Conservation (phyloP, 2,888 invertebrate genomes). For the Ochropleura plecta region DNA sequence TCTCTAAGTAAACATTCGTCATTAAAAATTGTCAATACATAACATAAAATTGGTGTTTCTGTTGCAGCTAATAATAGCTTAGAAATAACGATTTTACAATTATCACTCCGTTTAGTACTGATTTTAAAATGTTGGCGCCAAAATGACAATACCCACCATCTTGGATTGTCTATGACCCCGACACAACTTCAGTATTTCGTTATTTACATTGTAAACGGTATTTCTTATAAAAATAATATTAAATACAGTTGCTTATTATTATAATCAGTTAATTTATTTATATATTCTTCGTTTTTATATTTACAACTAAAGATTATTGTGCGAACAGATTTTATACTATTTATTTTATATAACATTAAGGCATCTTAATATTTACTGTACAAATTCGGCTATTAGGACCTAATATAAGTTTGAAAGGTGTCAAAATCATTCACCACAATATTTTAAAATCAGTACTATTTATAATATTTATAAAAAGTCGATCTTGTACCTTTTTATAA, state of each 20-base stretch:
- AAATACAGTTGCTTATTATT: conserved; percentile 42
- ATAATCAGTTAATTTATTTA: conserved; percentile 20
- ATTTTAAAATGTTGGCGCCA: conserved; percentile 39
- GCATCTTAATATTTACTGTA: conserved; percentile 38
- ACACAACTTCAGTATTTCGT: conserved; percentile 15
- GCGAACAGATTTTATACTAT: conserved; percentile 34
- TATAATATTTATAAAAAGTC: conserved; percentile 50
- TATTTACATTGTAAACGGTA: conserved; percentile 48
- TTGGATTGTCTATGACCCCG: conserved; percentile 17
- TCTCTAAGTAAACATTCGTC: not conserved
- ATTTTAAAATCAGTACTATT: conserved; percentile 55
- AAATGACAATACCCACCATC: conserved; percentile 34
- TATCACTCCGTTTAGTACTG: conserved; percentile 51
- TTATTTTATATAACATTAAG: conserved; percentile 9
- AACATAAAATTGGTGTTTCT: conserved; percentile 44
- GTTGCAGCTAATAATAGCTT: conserved; percentile 22
- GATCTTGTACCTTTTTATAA: conserved; percentile 50
- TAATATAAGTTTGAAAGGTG: conserved; percentile 19
- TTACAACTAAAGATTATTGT: conserved; percentile 48
- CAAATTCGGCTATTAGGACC: conserved; percentile 30
- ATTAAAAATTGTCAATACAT: conserved; percentile 49
- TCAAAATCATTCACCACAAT: conserved; percentile 31
- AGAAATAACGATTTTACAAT: conserved; percentile 39
- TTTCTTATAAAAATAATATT: conserved; percentile 43
- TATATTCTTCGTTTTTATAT: conserved; percentile 40